A percentile compares a stretch with the other conserved stretches of the same genome.
Conservation (phyloP, 2,797 vertebrate genomes). For the Eidolon dupreanum region DNA sequence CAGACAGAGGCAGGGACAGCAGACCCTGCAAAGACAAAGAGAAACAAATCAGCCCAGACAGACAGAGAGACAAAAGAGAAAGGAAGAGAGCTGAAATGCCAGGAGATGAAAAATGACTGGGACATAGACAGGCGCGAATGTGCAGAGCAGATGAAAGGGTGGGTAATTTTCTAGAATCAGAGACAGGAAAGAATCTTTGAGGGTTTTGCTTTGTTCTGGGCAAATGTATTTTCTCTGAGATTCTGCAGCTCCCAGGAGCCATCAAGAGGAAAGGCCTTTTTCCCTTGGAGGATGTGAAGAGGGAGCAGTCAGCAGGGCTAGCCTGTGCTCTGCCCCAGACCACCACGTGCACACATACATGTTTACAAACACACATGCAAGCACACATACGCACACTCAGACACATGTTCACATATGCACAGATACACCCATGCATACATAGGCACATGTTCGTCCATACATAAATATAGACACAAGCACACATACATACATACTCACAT, state of each 20-base stretch:
- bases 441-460: fast-evolving
- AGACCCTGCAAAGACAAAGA: constrained; percentile 4
- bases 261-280: not conserved
- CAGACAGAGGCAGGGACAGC: not conserved
- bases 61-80: constrained; percentile 1
- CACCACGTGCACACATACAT: not conserved
- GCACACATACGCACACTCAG: too few species aligned
- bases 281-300: not conserved
- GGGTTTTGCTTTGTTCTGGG: constrained; percentile 8
- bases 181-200: not conserved
- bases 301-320: too few species aligned
- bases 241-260: not conserved
- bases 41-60: not conserved
- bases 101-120: not conserved
- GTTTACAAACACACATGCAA: not conserved
- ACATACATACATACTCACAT: not conserved
- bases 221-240: not conserved
- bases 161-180: not conserved
- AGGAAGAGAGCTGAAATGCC: not conserved
- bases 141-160: not conserved
- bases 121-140: not conserved
- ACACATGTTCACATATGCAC: not conserved
- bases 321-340: not conserved
- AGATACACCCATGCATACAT: too few species aligned
- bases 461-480: not conserved